Conservation (phyloP, 2,113 vertebrate genomes). For the Campylomormyrus numenius region DNA sequence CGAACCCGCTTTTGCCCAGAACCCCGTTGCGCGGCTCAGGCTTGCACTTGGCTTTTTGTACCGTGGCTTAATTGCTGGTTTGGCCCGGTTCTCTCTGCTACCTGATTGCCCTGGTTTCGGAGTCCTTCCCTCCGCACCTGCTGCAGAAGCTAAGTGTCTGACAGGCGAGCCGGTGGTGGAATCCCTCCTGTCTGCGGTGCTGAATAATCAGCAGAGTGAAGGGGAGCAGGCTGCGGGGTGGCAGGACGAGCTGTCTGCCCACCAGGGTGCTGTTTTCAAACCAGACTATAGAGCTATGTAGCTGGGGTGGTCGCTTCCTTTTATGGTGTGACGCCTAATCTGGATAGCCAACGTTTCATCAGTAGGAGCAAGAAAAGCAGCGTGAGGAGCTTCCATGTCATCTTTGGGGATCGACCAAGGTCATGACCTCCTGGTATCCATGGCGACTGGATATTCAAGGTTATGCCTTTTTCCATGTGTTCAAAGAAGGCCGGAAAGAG, state of each 20-base stretch:
- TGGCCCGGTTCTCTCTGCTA: neutral
- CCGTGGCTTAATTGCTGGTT: neutral
- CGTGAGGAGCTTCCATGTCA: neutral
- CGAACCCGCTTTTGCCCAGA: neutral
- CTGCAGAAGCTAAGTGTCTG: neutral
- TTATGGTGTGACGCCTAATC: neutral
- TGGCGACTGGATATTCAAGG: neutral
- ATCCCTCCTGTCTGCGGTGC: neutral
- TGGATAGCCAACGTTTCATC: neutral
- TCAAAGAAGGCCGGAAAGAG: neutral
- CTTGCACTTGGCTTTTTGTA: neutral
- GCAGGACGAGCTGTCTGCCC: neutral
- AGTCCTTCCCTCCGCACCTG: neutral
- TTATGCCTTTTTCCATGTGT: neutral
- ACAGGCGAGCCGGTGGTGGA: neutral
- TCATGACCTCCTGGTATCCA: neutral
- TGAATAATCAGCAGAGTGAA: neutral
- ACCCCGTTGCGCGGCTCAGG: neutral
- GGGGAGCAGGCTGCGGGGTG: neutral
- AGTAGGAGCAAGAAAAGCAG: neutral
- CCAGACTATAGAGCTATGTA: neutral
- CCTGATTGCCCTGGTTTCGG: neutral
- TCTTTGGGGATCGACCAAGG: neutral
- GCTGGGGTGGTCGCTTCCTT: neutral
- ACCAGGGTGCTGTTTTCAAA: neutral